phyloP scores from a whole-genome alignment of 2,113 vertebrate genomes.

The Chionodraco myersi region DNA sequence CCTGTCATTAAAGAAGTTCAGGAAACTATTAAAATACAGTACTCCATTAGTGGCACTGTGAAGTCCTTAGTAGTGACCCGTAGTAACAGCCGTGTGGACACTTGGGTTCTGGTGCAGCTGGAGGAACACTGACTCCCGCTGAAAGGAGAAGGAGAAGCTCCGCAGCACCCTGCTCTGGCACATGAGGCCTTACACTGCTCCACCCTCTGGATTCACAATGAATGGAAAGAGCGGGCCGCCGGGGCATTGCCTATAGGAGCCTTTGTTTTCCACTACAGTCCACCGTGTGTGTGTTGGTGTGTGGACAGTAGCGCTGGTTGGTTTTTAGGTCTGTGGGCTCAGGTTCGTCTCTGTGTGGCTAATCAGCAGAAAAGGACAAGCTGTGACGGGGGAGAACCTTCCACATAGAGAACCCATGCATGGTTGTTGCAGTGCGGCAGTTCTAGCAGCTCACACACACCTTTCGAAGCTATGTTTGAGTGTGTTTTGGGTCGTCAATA shows the following conservation, averaged over 20 bases:
- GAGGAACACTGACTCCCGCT: slow-evolving; percentile 2
- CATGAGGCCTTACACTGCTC: slow-evolving; percentile 50
- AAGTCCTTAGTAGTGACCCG: slow-evolving; percentile 17
- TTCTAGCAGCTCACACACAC: slow-evolving; percentile 16
- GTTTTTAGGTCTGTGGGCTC: slow-evolving; percentile 73
- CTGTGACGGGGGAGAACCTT: slow-evolving; percentile 70
- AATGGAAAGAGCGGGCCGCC: slow-evolving; percentile 64
- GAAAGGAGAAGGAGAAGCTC: slow-evolving; percentile 30
- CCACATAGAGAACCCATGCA: slow-evolving; percentile 63
- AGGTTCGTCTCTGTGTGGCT: slow-evolving; percentile 65
- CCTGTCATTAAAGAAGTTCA: not conserved
- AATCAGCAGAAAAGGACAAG: slow-evolving; percentile 78
- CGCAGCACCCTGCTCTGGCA: slow-evolving; percentile 23
- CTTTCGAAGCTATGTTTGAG: slow-evolving; percentile 14
- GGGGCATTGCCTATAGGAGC: slow-evolving; percentile 54
- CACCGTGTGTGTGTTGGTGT: slow-evolving; percentile 23
- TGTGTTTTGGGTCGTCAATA: slow-evolving; percentile 31
- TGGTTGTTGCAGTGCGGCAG: slow-evolving; percentile 49
- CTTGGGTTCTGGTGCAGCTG: slow-evolving; percentile 8
- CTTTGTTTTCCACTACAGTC: slow-evolving; percentile 74
- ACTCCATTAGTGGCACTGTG: slow-evolving; percentile 2
- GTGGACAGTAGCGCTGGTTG: slow-evolving; percentile 66
- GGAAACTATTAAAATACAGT: not conserved
- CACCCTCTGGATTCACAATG: slow-evolving; percentile 68
- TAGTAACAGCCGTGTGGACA: not conserved